Evolutionary conservation across 2,797 vertebrate species (phyloP), one percentile per base, ranked within the genome.

Genomic region (Apodemus agrarius): DNA sequence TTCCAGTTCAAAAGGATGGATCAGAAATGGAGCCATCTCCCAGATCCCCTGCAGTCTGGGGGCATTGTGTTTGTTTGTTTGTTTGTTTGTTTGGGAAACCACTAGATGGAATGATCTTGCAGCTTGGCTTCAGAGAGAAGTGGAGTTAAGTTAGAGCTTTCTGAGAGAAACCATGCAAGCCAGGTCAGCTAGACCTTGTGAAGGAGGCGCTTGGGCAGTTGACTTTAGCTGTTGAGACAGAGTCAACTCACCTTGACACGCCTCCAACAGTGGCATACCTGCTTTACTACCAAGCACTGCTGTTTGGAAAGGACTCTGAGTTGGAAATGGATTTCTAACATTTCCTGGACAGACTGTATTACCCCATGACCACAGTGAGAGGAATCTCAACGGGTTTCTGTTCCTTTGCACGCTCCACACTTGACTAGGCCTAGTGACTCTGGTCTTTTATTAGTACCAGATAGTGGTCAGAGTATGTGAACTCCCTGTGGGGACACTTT

Each of bases 221-320:
- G 89, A 89, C 57, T 93, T 89, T 90, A 57, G 22, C 31, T 0
- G 0, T 84, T 90, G 82, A 72, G 40, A 34, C 0, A 76, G 24
- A 5, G 63, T 76, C 65, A 76, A 90, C 76, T 93, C 90, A 76
- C 40, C 26, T 67, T 90, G 65, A 54, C 22, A 69, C 63, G n/a
- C 24, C 63, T 57, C 49, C 37, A 69, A 69, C 43, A 87, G 57
- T 69, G 69, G 82, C 31, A 46, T 76, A 75, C 21, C 76, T 80
- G 92, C 43, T 94, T 95, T 16, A 83, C 54, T 59, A 74, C 31
- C 72, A 54, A 75, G 54, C n/a, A 31, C 16, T 86, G 67, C 67
- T 72, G 65, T 54, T 31, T 90, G 46, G 69, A 85, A 97, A 94
- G 74, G 83, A 87, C 61, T 83, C n/a, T 21, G n/a, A 11, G 19